Conservation (phyloP, 1,140 invertebrate species). For the Ceratina calcarata region DNA sequence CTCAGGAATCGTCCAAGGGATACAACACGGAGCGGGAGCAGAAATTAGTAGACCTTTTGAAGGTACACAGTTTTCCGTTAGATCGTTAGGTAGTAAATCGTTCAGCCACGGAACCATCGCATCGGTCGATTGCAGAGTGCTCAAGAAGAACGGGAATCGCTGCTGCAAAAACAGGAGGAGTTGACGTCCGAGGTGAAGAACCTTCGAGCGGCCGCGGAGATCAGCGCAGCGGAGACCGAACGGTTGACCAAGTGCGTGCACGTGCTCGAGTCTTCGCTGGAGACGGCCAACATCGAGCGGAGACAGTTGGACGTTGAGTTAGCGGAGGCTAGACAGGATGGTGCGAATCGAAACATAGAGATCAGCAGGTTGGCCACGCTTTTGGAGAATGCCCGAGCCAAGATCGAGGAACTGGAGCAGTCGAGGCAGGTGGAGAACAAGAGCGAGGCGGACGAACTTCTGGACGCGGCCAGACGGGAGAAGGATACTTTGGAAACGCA, state of each 20-base stretch:
- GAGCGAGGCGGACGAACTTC: slow-evolving; percentile 83
- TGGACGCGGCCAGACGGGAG: slow-evolving; percentile 86
- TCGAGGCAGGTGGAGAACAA: slow-evolving; percentile 75
- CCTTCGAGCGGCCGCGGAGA: slow-evolving; percentile 78
- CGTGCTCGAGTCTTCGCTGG: slow-evolving; percentile 86
- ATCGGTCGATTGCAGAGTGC: slow-evolving; percentile 81
- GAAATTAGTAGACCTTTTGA: slow-evolving; percentile 91
- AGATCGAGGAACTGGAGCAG: slow-evolving; percentile 78
- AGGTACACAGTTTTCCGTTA: slow-evolving; percentile 78
- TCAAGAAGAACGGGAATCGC: slow-evolving; percentile 88
- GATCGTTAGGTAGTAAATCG: neutral
- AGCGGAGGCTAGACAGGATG: slow-evolving; percentile 83
- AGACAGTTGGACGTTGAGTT: slow-evolving; percentile 87
- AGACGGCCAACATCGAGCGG: slow-evolving; percentile 86
- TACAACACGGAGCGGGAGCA: slow-evolving; percentile 88
- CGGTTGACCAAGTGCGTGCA: slow-evolving; percentile 85
- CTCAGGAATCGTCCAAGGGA: slow-evolving; percentile 79
- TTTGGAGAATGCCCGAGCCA: slow-evolving; percentile 90
- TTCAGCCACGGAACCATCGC: neutral
- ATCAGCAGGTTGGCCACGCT: slow-evolving; percentile 87
- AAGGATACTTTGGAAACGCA: slow-evolving; percentile 86
- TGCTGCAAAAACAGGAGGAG: slow-evolving; percentile 91
- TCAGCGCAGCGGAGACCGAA: slow-evolving; percentile 83
- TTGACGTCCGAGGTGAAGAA: slow-evolving; percentile 84
- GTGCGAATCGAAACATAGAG: slow-evolving; percentile 84